Conservation (phyloP, 1,140 invertebrate species). For the Coboldia fuscipes region DNA sequence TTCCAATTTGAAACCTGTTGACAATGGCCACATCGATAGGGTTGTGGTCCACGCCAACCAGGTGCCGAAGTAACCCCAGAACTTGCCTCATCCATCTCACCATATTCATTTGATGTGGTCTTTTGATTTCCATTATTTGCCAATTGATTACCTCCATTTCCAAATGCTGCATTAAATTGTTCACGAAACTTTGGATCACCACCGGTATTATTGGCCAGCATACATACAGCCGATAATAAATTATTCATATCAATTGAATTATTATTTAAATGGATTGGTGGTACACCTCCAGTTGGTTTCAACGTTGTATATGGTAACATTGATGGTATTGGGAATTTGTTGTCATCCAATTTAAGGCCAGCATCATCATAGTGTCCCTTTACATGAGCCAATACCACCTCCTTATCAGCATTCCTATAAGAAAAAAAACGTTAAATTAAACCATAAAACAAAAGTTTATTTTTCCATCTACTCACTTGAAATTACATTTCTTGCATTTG, state of each 20-base stretch:
- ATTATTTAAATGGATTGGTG: slow-evolving; percentile 6
- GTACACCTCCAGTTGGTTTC: neutral
- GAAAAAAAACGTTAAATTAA: slow-evolving; percentile 2
- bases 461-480: slow-evolving; percentile 31
- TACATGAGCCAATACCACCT: slow-evolving; percentile 40
- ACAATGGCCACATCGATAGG: slow-evolving; percentile 51
- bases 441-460: too few relatives aligned
- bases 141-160: too few relatives aligned
- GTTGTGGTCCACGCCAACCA: slow-evolving; percentile 23
- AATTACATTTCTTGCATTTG: slow-evolving; percentile 70
- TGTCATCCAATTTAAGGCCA: neutral
- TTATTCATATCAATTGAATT: neutral
- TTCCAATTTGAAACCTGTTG: slow-evolving; percentile 57
- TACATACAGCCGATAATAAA: neutral
- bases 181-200: too few relatives aligned
- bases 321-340: neutral
- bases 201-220: neutral
- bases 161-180: too few relatives aligned
- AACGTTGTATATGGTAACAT: neutral
- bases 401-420: slow-evolving; percentile 34
- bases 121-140: slow-evolving; percentile 9
- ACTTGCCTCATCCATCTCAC: slow-evolving; percentile 13
- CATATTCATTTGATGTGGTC: slow-evolving; percentile 4
- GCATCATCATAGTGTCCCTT: slow-evolving; percentile 32
- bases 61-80: slow-evolving; percentile 7